A percentile compares a stretch with the other conserved stretches of the same genome.
Conservation (phyloP, 1,140 invertebrate genomes). For the Drosophila leontia region DNA sequence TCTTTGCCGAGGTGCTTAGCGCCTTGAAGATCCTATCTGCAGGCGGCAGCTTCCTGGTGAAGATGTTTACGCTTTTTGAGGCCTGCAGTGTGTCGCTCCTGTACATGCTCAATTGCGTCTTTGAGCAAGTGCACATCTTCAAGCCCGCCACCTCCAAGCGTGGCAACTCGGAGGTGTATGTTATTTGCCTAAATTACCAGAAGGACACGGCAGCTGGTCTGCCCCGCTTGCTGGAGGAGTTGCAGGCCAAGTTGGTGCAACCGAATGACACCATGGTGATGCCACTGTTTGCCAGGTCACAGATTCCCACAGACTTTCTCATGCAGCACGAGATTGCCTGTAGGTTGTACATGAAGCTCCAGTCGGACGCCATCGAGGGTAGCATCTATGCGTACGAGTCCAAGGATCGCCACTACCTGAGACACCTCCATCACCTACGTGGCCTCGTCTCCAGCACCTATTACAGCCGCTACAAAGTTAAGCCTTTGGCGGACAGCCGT, state of each 20-base stretch:
- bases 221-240: conserved; percentile 40
- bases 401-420: conserved; percentile 85
- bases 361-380: conserved; percentile 88
- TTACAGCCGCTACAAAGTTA: conserved; percentile 86
- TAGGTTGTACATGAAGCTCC: conserved; percentile 88
- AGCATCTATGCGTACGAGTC: conserved; percentile 88
- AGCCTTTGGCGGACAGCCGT: conserved; percentile 81
- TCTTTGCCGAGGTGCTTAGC: conserved; percentile 93
- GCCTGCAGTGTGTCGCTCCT: conserved; percentile 91
- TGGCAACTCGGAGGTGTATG: conserved; percentile 97
- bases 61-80: conserved; percentile 97
- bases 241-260: conserved; percentile 74
- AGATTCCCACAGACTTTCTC: conserved; percentile 89
- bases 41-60: conserved; percentile 93
- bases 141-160: conserved; percentile 97
- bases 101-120: conserved; percentile 90
- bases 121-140: conserved; percentile 89
- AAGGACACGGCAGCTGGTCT: conserved; percentile 31
- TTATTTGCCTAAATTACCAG: conserved; percentile 88
- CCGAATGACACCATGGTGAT: conserved; percentile 74
- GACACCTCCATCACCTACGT: conserved; percentile 85
- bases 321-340: conserved; percentile 89
- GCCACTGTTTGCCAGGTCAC: conserved; percentile 87
- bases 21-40: conserved; percentile 90
- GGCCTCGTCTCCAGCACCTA: conserved; percentile 85